Conservation (phyloP, 2,888 invertebrate genomes). For the Rhingia rostrata region DNA sequence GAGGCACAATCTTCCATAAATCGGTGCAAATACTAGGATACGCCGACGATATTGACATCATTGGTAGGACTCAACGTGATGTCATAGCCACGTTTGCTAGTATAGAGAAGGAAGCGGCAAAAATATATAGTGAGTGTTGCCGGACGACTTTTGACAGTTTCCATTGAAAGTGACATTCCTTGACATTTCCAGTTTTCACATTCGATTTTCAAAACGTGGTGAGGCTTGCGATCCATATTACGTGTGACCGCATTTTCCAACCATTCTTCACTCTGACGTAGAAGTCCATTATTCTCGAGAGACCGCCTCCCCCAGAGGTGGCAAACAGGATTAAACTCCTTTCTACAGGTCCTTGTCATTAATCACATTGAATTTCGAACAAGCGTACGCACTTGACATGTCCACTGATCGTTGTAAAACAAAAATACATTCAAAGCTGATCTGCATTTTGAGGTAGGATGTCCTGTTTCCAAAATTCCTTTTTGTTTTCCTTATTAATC, state of each 20-base stretch:
- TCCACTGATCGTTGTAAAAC: neutral
- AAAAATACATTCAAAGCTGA: neutral
- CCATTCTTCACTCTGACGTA: neutral
- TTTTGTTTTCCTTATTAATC: conserved; percentile 51
- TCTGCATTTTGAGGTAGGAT: conserved; percentile 27
- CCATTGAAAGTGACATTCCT: too few species aligned
- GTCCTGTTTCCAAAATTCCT: conserved; percentile 35
- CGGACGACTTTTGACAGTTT: too few species aligned
- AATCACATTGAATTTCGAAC: conserved; percentile 22
- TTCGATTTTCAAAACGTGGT: too few species aligned
- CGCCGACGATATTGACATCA: too few species aligned
- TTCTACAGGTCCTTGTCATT: conserved; percentile 12
- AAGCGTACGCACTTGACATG: neutral
- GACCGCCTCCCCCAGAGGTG: neutral
- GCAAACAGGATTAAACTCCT: conserved; percentile 14
- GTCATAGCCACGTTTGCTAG: too few species aligned
- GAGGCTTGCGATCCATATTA: neutral
- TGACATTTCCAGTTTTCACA: too few species aligned
- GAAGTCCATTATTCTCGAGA: neutral
- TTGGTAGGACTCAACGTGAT: too few species aligned
- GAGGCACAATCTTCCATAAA: too few species aligned
- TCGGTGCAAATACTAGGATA: too few species aligned
- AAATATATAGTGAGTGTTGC: too few species aligned
- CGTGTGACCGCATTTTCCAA: neutral
- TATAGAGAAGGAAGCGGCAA: too few species aligned